A percentile compares a stretch with the other conserved stretches of the same genome.
phyloP scores from a whole-genome alignment of 2,888 invertebrate species.

The Trichogramma evanescens region DNA sequence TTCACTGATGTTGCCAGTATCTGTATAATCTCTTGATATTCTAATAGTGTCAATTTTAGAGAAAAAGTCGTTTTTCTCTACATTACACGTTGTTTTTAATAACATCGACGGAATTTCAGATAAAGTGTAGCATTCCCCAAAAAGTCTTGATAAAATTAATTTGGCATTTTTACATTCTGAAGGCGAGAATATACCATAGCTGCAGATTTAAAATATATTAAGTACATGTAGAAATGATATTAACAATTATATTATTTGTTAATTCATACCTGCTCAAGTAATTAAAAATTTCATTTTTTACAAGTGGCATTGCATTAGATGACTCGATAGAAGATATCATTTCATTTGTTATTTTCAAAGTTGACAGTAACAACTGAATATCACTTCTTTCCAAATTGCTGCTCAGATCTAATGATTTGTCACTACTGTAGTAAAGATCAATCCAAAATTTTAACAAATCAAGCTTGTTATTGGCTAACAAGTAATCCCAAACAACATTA shows the following conservation, averaged over 20 bases:
- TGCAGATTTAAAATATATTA: constrained; percentile 21
- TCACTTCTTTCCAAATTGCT: constrained; percentile 24
- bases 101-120: constrained; percentile 30
- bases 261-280: constrained; percentile 45
- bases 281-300: constrained; percentile 55
- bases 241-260: not conserved
- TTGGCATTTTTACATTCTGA: constrained; percentile 54
- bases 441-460: constrained; percentile 59
- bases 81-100: constrained; percentile 27
- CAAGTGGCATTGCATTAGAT: constrained; percentile 50
- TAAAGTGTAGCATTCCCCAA: constrained; percentile 49
- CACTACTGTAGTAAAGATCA: constrained; percentile 46
- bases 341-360: constrained; percentile 53
- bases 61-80: constrained; percentile 53
- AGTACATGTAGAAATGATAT: not conserved
- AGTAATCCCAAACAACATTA: constrained; percentile 54
- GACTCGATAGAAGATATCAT: constrained; percentile 54
- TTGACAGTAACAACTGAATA: constrained; percentile 51
- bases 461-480: constrained; percentile 55
- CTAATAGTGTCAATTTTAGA: constrained; percentile 34
- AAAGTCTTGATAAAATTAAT: constrained; percentile 56
- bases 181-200: constrained; percentile 59
- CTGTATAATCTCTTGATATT: constrained; percentile 49
- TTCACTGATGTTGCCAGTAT: constrained; percentile 52
- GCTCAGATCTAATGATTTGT: constrained; percentile 21